These are phyloP conservation scores for Phoenoteleia sp. DNA, from an alignment of 2,888 invertebrate genomes.

Conservation along the genomic window DNA sequence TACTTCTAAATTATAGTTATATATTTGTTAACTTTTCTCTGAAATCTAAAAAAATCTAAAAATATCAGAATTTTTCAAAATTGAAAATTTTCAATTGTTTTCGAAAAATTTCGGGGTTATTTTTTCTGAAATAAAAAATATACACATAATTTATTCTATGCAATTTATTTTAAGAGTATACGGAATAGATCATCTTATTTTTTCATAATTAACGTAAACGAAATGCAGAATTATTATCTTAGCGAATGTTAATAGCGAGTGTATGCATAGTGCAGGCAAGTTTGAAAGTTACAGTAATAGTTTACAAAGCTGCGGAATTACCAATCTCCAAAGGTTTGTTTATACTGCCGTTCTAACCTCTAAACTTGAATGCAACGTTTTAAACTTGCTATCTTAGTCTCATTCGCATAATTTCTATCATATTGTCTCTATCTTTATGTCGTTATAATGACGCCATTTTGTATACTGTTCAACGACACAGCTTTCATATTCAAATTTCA, in stretches of 20 bases:
- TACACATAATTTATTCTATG: too few relatives aligned
- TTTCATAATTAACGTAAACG: too few relatives aligned
- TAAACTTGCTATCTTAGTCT: constrained; percentile 29
- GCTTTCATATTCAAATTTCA: constrained; percentile 49
- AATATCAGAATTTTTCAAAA: too few relatives aligned
- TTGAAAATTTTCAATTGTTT: too few relatives aligned
- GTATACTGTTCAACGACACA: constrained; percentile 33
- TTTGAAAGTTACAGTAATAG: constrained; percentile 43
- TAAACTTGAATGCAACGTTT: constrained; percentile 28
- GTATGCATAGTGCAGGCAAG: constrained; percentile 3
- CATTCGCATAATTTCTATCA: constrained; percentile 50
- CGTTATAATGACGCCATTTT: constrained; percentile 20
- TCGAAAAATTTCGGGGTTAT: too few relatives aligned
- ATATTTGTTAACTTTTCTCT: too few relatives aligned
- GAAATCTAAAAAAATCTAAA: too few relatives aligned
- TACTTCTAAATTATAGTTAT: too few relatives aligned
- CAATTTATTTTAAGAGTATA: too few relatives aligned
- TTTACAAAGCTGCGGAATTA: constrained; percentile 47
- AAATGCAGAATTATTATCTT: constrained; percentile 17
- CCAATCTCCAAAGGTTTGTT: constrained; percentile 54
- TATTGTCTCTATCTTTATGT: constrained; percentile 41
- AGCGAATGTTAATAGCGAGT: neutral
- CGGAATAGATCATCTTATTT: neutral
- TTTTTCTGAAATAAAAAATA: too few relatives aligned
- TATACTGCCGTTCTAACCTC: constrained; percentile 34